Conservation (phyloP, 2,888 invertebrate species). For the Limnephilus marmoratus region DNA sequence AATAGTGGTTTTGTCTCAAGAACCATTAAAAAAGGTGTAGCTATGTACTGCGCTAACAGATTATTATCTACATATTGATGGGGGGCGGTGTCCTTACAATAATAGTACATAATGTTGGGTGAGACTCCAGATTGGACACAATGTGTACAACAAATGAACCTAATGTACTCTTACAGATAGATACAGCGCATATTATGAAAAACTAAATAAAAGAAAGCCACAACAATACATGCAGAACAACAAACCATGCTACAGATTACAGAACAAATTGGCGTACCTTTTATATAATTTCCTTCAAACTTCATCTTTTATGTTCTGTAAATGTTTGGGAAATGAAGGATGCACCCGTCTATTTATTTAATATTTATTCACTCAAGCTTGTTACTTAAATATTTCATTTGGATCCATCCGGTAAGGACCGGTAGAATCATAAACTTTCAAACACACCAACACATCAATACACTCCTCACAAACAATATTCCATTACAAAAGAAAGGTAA, state of each 20-base stretch:
- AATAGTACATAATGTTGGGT: no score
- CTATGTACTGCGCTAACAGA: no score
- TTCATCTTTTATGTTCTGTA: conserved; percentile 51
- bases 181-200: no score
- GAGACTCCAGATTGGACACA: no score
- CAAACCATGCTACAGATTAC: conserved; percentile 30
- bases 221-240: background rate
- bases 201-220: background rate
- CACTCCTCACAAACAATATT: conserved; percentile 55
- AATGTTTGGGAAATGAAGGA: conserved; percentile 51
- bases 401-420: conserved; percentile 39
- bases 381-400: conserved; percentile 43
- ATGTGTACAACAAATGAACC: no score
- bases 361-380: conserved; percentile 63
- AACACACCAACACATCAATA: conserved; percentile 30
- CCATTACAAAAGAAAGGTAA: conserved; percentile 55
- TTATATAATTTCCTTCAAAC: background rate
- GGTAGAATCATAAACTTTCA: conserved; percentile 63
- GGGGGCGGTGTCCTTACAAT: no score
- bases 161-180: no score
- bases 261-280: conserved; percentile 33
- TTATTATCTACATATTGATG: no score
- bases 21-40: no score
- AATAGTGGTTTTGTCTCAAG: no score
- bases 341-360: conserved; percentile 37